Base-by-base conservation (phyloP, 2,888 invertebrate species). In the Willowsia nigromaculata region DNA sequence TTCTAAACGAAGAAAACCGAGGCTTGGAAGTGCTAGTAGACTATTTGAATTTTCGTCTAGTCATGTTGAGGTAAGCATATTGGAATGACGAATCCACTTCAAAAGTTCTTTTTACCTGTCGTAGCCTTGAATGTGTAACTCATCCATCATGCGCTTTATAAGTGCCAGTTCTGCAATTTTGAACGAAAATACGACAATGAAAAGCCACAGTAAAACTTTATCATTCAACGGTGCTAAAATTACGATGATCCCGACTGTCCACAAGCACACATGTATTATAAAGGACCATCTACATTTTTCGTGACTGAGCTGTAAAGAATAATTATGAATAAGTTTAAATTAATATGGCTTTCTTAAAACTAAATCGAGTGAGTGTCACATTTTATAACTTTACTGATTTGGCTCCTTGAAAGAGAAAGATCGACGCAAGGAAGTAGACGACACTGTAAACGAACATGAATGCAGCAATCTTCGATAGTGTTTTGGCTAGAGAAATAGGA, bases 1-100 rank as follows among this genome's bases (percentile, higher is more conserved):
- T 99, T 95, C 95, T 99, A 91, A 98, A 98, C 94, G 98, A 99
- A 93, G 97, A 97, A 93, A 99, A 99, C 95, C 97, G 97, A 94
- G 99, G 99, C 18, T 95, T 99, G 92, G 99, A 99, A 94, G 98
- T 99, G 91, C 95, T 99, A 92, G 97, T 99, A 93, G 99, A 99
- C 95, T 99, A 99, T 95, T 96, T 99, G 93, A 98, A 98, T 95
- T 98, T 98, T 95, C 96, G 98, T 93, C 95, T 98, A 93, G 96
- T 97, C 94, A 98, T 98, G 97, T 98, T 99, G 97, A 94, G 94
- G 93, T 93, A 90, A 91, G 91, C 13, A 56, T 33, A 47, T 43
- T 6, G n/a, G n/a, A 40, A 40, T 76, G 6, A 27, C 2, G 18
- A n/a, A n/a, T 1, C n/a, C 18, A 1, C 4, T 50, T 18, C 43